Evolutionary conservation across 2,888 invertebrate genomes (phyloP), one percentile per base, ranked within the genome.

Genomic region (Cheilosia impressa): DNA sequence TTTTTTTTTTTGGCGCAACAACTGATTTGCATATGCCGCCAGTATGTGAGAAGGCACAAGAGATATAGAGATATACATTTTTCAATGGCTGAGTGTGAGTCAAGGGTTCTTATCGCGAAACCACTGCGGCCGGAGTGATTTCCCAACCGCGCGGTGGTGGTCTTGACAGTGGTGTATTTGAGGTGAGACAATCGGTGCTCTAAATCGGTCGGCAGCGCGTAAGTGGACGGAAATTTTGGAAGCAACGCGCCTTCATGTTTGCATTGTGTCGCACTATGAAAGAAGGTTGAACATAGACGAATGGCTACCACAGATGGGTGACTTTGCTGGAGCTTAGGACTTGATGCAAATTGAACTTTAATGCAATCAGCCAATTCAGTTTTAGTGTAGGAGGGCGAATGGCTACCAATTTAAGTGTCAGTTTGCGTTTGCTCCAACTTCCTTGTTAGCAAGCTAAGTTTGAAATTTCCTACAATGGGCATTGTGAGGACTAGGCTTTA

Each of bases 21-120:
- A 73, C 34, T 55, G 55, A 75, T 75, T 75, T 75, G 75, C 63
- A 65, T 75, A 75, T 50, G 38, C 27, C 43, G 27, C 13, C 41
- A 27, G 22, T 34, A 47, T 15, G 27, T 15, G 31, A 27, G 31
- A 43, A n/a, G n/a, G n/a, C n/a, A n/a, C n/a, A n/a, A n/a, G n/a
- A n/a, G n/a, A n/a, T n/a, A n/a, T n/a, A n/a, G n/a, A 10, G 52
- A 63, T 38, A 50, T 22, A 7, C 10, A 3, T 24, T 50, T 50
- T 50, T 63, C 1, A n/a, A 17, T 19, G 13, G 22, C 22, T 1
- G 19, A 17, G 34, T 55, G 31, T 19, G 55, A 31, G 55, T 68
- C 55, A 55, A 68, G 68, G n/a, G 55, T 43, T 68, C 53, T 66
- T 53, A 41, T 41, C 19, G 15, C 13, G 10, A 41, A 10, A 53